Evolutionary conservation across 30 jellyfish, hydroid and myxozoan genomes (phyloP).

Genomic region (Aurelia aurita): DNA sequence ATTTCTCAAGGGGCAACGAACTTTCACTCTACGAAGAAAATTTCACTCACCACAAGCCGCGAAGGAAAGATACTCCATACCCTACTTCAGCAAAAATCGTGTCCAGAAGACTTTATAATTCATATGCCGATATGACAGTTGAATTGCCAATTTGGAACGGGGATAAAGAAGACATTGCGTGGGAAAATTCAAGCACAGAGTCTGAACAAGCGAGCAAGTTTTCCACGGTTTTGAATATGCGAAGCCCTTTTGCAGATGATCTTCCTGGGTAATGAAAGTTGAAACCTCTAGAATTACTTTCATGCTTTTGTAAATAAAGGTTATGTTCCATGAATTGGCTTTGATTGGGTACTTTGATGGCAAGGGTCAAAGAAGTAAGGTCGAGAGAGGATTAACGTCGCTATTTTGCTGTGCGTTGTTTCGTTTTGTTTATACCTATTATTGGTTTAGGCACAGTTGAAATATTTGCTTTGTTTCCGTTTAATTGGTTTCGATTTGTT

Average conservation of each 20-base stretch:
- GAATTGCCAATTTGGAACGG: slow-evolving; percentile 58
- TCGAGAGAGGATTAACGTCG: too few relatives aligned
- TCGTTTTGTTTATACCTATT: too few relatives aligned
- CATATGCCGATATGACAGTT: slow-evolving; percentile 13
- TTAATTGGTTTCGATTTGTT: too few relatives aligned
- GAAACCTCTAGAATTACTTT: too few relatives aligned
- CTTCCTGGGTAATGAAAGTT: slow-evolving; percentile 42
- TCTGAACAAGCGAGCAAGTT: slow-evolving; percentile 54
- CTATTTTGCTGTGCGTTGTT: too few relatives aligned
- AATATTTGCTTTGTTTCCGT: too few relatives aligned
- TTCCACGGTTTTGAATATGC: background rate
- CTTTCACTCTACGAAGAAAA: slow-evolving; percentile 49
- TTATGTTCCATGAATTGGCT: too few relatives aligned
- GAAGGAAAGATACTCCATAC: slow-evolving; percentile 19
- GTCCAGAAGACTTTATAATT: slow-evolving; percentile 26
- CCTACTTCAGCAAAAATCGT: slow-evolving; percentile 56
- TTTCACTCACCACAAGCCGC: slow-evolving; percentile 4
- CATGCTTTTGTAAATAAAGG: too few relatives aligned
- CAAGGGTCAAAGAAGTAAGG: too few relatives aligned
- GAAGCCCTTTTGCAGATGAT: slow-evolving; percentile 9
- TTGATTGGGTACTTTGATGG: too few relatives aligned
- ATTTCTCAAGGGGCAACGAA: slow-evolving; percentile 5
- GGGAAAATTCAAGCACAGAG: slow-evolving; percentile 73
- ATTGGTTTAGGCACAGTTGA: too few relatives aligned
- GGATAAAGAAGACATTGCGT: slow-evolving; percentile 40